Conservation (phyloP, 2,797 vertebrate species). For the Sylvia borin region DNA sequence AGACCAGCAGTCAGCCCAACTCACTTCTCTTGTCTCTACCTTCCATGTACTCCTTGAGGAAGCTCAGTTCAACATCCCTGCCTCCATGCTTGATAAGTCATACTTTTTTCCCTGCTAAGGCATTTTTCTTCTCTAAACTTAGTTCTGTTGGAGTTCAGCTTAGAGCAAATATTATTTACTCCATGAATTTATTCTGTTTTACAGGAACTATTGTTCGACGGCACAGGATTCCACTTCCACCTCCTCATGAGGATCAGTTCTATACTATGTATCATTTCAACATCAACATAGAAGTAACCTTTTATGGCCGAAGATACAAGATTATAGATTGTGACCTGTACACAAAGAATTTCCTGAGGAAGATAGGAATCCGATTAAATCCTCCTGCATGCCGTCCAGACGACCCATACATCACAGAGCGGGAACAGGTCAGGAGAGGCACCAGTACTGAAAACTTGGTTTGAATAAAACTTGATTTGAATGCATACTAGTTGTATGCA, state of each 20-base stretch:
- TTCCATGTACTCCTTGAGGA: background rate
- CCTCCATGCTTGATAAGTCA: background rate
- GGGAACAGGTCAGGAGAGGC: conserved; percentile 78
- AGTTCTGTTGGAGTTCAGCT: background rate
- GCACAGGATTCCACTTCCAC: conserved; percentile 86
- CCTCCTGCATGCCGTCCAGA: conserved; percentile 71
- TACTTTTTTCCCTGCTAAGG: background rate
- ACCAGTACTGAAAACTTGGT: background rate
- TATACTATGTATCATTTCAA: conserved; percentile 89
- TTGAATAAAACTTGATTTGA: background rate
- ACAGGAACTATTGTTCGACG: conserved; percentile 86
- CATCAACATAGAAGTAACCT: conserved; percentile 81
- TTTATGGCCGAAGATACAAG: conserved; percentile 85
- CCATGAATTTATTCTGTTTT: background rate
- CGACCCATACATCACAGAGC: conserved; percentile 82
- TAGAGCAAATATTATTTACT: background rate
- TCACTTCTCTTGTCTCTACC: background rate
- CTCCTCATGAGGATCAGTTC: conserved; percentile 85
- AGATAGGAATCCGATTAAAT: conserved; percentile 84
- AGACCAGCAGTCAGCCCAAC: background rate
- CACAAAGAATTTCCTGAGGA: conserved; percentile 86
- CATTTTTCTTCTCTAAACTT: background rate
- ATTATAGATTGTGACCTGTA: conserved; percentile 88
- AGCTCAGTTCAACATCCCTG: background rate
- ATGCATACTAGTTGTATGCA: background rate